Evolutionary conservation across 2,113 vertebrate genomes (phyloP), one percentile per base, ranked within the genome.

Genomic region (Gasterosteus nipponicus): DNA sequence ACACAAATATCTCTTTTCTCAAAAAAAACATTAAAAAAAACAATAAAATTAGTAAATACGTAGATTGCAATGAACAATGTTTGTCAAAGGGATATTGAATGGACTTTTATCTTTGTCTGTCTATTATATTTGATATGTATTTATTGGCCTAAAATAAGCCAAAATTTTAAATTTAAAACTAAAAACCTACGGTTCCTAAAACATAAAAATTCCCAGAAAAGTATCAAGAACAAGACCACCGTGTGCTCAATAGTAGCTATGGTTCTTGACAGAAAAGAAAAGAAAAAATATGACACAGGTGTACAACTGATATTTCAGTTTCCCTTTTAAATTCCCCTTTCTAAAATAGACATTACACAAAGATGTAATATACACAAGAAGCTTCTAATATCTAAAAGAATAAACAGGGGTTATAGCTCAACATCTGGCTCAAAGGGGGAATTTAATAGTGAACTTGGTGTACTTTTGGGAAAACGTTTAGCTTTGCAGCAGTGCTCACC

Each of bases 321-420:
- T 3, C 11, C 11, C 9, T 53, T 72, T 35, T 29, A 59, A 58
- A 54, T 57, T 0, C 15, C 16, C 38, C 5, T 54, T 41, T 47
- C 22, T 46, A 41, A 47, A 16, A 66, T 44, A 66, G 31, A 9
- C 5, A 29, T 7, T 8, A 35, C 11, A 51, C 22, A 16, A 19
- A 11, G 2, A 60, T 70, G 22, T 16, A 5, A 54, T 33, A 41
- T 47, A 26, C 65, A 38, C 10, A 63, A 70, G 10, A 58, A 46
- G 19, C 9, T 15, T 39, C 14, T 80, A 39, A 47, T 61, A 29
- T 47, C 31, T 64, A 0, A 44, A 63, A 57, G 1, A 51, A 33
- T n/a, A 54, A 61, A 42, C 16, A 18, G 53, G 35, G 42, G 42
- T 57, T 60, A 16, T 53, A 22, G 9, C 57, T 42, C 31, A 81